Evolutionary conservation across 2,113 vertebrate species (phyloP).

Genomic region (Pterocles burchelli): DNA sequence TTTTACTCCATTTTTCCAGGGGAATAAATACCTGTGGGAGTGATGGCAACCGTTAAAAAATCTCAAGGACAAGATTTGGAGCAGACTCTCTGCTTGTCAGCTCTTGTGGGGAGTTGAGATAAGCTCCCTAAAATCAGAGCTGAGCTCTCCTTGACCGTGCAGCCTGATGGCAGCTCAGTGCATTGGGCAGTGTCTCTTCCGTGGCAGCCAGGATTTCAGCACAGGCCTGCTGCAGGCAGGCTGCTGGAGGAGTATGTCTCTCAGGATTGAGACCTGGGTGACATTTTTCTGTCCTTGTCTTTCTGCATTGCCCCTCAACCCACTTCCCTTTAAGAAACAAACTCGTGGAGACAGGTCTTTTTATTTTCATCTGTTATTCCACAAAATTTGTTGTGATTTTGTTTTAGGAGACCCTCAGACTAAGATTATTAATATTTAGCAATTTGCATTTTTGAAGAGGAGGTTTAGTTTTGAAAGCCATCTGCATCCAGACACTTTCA

Average conservation of each 20-base stretch:
- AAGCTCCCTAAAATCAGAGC: background rate
- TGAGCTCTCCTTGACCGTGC: background rate
- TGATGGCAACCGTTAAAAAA: background rate
- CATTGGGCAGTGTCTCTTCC: background rate
- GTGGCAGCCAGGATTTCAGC: background rate
- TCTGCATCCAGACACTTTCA: background rate
- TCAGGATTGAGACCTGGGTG: background rate
- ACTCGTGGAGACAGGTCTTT: background rate
- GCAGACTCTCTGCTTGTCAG: background rate
- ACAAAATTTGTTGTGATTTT: background rate
- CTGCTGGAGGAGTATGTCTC: fast-evolving
- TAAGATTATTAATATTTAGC: background rate
- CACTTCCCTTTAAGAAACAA: background rate
- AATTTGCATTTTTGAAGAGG: background rate
- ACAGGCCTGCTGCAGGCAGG: background rate
- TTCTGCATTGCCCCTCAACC: background rate
- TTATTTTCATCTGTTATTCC: background rate
- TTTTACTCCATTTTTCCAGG: background rate
- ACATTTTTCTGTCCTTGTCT: background rate
- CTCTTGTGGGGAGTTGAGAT: background rate
- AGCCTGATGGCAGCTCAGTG: background rate
- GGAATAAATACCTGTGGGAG: background rate
- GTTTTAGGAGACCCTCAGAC: background rate
- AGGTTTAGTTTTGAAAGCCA: background rate
- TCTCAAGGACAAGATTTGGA: background rate